These are phyloP conservation scores for Drosophila fuyamai DNA, from an alignment of 1,140 invertebrate genomes.

Conservation along the genomic window DNA sequence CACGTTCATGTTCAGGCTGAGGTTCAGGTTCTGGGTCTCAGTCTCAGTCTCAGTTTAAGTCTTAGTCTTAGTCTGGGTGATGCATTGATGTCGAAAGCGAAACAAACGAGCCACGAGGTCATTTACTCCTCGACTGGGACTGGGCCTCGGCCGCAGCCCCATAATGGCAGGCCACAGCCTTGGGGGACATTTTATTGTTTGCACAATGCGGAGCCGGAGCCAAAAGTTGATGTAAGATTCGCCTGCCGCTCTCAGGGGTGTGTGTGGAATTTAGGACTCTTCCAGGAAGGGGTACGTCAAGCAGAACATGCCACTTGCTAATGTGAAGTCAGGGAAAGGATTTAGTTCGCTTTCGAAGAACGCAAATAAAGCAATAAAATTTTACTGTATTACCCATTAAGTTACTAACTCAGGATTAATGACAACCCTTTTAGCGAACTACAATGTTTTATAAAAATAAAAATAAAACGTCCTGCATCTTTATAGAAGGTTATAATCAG, in stretches of 20 bases:
- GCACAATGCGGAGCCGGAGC: slow-evolving; percentile 64
- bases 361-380: no score
- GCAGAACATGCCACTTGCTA: slow-evolving; percentile 1
- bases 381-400: no score
- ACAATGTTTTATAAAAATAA: no score
- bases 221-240: slow-evolving; percentile 83
- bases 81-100: slow-evolving; percentile 82
- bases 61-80: slow-evolving; percentile 50
- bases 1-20: slow-evolving; percentile 19
- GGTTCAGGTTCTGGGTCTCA: slow-evolving; percentile 8
- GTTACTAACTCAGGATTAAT: no score
- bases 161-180: slow-evolving; percentile 71
- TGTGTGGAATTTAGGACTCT: slow-evolving; percentile 49
- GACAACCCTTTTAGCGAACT: no score
- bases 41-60: slow-evolving; percentile 10
- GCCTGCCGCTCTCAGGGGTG: slow-evolving; percentile 63
- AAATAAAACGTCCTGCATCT: no score
- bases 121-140: slow-evolving; percentile 67
- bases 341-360: slow-evolving; percentile 1
- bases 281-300: slow-evolving; percentile 32
- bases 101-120: slow-evolving; percentile 81
- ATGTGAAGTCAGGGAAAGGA: slow-evolving; percentile 2
- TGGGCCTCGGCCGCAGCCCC: slow-evolving; percentile 21
- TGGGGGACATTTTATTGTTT: slow-evolving; percentile 85
- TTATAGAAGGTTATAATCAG: no score